phyloP scores from a whole-genome alignment of 2,797 vertebrate genomes.

The Florisuga fusca region DNA sequence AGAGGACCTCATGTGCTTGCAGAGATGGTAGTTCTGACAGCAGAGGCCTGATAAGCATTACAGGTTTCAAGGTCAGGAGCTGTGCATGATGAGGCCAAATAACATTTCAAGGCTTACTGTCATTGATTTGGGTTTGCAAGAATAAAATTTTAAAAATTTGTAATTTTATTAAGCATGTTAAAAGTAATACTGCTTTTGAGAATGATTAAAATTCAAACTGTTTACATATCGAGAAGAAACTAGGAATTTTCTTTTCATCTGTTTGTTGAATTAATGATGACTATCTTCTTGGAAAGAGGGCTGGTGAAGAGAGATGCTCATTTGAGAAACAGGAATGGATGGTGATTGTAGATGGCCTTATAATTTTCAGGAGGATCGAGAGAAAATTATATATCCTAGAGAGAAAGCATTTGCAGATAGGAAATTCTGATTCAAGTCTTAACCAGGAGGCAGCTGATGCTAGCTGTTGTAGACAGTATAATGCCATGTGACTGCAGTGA shows the following conservation, averaged over 20 bases:
- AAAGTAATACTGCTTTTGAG: slow-evolving; percentile 22
- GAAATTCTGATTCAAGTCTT: neutral
- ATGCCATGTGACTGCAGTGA: neutral
- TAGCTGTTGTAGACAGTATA: neutral
- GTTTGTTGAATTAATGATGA: slow-evolving; percentile 11
- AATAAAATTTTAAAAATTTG: too few species aligned
- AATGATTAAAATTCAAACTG: slow-evolving; percentile 40
- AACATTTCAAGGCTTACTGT: slow-evolving; percentile 26
- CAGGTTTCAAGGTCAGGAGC: neutral
- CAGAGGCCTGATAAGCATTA: neutral
- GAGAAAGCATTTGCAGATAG: neutral
- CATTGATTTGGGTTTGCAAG: too few species aligned
- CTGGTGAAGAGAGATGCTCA: neutral
- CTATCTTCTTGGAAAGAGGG: neutral
- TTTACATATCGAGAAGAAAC: slow-evolving; percentile 16
- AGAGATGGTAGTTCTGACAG: neutral
- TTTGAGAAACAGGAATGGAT: neutral
- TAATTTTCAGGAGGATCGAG: neutral
- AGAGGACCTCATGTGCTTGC: neutral
- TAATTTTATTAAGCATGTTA: neutral
- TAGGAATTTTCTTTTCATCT: neutral
- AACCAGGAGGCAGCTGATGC: neutral
- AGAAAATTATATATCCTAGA: slow-evolving; percentile 7
- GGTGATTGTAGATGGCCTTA: neutral
- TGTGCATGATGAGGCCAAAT: neutral